phyloP scores from a whole-genome alignment of 2,797 vertebrate species.

The Sandelia bainsii region DNA sequence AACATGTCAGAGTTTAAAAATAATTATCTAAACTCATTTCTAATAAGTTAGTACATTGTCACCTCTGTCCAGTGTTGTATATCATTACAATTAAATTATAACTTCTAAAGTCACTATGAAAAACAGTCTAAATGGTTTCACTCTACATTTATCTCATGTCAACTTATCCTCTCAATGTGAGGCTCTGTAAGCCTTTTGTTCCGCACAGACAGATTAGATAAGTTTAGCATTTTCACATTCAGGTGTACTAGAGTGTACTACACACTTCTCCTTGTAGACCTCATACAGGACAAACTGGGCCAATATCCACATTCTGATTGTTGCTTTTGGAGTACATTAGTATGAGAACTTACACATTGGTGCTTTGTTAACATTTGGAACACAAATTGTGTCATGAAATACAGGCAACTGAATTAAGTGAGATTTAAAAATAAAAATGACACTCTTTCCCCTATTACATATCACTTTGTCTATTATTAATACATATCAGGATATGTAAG shows the following conservation, averaged over 20 bases:
- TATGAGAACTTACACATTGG: neutral
- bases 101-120: neutral
- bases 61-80: no score
- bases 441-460: neutral
- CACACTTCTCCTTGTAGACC: neutral
- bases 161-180: slow-evolving; percentile 17
- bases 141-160: slow-evolving; percentile 33
- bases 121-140: slow-evolving; percentile 1
- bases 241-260: neutral
- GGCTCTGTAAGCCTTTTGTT: slow-evolving; percentile 63
- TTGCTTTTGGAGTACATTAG: neutral
- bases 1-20: no score
- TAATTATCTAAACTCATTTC: no score
- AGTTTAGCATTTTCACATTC: slow-evolving; percentile 61
- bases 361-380: slow-evolving; percentile 3
- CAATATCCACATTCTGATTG: neutral
- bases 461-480: neutral
- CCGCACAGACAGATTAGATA: slow-evolving; percentile 50
- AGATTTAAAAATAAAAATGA: neutral
- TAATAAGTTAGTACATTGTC: no score
- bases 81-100: no score
- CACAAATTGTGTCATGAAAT: neutral
- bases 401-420: slow-evolving; percentile 1
- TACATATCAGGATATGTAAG: no score
- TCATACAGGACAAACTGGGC: neutral